Evolutionary conservation across 2,888 invertebrate species (phyloP).

Genomic region (Trissolcus japonicus): DNA sequence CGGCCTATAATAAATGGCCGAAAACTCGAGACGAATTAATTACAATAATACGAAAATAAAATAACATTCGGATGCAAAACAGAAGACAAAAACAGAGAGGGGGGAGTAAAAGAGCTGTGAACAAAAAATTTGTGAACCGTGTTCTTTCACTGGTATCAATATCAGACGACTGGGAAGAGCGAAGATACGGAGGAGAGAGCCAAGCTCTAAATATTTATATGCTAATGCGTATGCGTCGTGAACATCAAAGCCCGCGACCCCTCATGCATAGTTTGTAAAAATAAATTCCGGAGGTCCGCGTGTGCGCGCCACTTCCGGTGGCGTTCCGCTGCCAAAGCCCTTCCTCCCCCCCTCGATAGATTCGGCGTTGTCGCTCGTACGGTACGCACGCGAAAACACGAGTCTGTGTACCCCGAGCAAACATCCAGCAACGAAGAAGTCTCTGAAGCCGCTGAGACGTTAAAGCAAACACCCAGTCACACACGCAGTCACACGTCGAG

Average conservation of each 20-base stretch:
- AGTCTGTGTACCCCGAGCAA: constrained; percentile 71
- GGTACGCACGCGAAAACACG: constrained; percentile 72
- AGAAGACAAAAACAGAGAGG: not conserved
- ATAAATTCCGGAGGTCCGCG: constrained; percentile 68
- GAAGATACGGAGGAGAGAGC: constrained; percentile 35
- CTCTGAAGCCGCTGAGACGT: constrained; percentile 71
- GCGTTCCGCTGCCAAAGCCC: constrained; percentile 15
- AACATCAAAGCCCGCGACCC: constrained; percentile 72
- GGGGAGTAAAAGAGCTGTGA: not conserved
- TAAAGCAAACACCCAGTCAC: constrained; percentile 73
- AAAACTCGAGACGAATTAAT: not conserved
- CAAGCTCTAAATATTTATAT: constrained; percentile 73
- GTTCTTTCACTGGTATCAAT: constrained; percentile 15
- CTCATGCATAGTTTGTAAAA: constrained; percentile 72
- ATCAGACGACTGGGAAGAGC: constrained; percentile 18
- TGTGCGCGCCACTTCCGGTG: constrained; percentile 45
- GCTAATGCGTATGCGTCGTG: constrained; percentile 69
- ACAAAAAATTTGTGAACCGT: constrained; percentile 1
- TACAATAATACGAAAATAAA: constrained; percentile 8
- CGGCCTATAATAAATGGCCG: not conserved
- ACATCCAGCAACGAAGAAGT: constrained; percentile 63
- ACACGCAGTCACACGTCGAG: constrained; percentile 67
- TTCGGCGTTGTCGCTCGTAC: constrained; percentile 47
- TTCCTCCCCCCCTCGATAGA: constrained; percentile 18
- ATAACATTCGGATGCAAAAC: not conserved